phyloP scores from a whole-genome alignment of 2,888 invertebrate species.

The Corythucha ciliata region DNA sequence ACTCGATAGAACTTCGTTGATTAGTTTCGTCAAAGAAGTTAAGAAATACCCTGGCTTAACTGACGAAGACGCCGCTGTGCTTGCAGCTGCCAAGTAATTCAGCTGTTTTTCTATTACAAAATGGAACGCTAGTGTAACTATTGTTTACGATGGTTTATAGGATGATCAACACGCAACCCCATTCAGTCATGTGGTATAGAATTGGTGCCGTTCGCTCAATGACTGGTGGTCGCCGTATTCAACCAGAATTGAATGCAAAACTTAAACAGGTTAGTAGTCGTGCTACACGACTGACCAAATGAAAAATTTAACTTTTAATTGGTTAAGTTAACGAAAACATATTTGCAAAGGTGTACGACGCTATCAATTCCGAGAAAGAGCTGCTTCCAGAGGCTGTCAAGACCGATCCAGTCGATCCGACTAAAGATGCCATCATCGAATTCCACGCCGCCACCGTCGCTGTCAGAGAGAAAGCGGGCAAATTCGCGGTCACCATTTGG shows the following conservation, averaged over 20 bases:
- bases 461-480: constrained; percentile 47
- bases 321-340: constrained; percentile 1
- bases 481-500: constrained; percentile 42
- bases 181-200: constrained; percentile 50
- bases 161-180: constrained; percentile 44
- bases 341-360: constrained; percentile 41
- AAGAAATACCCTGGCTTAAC: constrained; percentile 45
- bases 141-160: constrained; percentile 33
- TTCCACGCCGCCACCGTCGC: constrained; percentile 48
- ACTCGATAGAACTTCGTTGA: constrained; percentile 42
- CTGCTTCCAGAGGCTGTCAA: constrained; percentile 40
- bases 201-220: constrained; percentile 47
- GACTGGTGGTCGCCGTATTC: constrained; percentile 44
- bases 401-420: constrained; percentile 32
- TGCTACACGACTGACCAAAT: too few relatives aligned
- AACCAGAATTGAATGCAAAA: constrained; percentile 43
- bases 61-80: constrained; percentile 47
- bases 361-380: constrained; percentile 41
- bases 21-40: constrained; percentile 45
- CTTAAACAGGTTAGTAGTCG: constrained; percentile 47
- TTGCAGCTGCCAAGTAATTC: constrained; percentile 45
- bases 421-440: constrained; percentile 45
- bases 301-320: not conserved
- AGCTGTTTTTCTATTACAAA: not conserved
- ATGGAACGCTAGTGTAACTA: not conserved